Percentiles rank a stretch among this genome's conserved stretches.
These are phyloP conservation scores for Enoplosus armatus DNA, from an alignment of 2,797 vertebrate species.

Conservation along the genomic window DNA sequence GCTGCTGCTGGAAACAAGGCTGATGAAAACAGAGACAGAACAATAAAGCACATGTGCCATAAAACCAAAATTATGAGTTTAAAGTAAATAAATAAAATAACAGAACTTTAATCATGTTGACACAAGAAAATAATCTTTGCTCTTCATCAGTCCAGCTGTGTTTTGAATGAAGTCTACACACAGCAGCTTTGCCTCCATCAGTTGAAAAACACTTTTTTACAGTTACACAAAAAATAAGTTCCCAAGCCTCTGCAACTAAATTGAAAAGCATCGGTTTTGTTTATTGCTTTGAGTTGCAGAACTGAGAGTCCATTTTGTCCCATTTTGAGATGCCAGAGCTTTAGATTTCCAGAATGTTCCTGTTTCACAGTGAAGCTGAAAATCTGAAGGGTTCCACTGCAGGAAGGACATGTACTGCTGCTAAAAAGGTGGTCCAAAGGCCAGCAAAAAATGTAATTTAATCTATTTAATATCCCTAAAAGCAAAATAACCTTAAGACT, in stretches of 20 bases:
- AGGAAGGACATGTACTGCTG: not conserved
- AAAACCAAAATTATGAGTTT: too few species aligned
- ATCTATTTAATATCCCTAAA: not conserved
- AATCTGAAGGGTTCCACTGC: not conserved
- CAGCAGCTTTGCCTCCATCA: not conserved
- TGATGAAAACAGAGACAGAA: too few species aligned
- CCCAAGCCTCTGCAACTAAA: too few species aligned
- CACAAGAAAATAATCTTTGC: not conserved
- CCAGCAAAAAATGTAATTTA: not conserved
- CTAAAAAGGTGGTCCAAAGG: not conserved
- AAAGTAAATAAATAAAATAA: too few species aligned
- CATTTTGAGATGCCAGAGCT: not conserved
- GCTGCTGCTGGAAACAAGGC: too few species aligned
- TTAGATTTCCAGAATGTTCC: not conserved
- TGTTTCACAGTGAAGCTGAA: too few species aligned
- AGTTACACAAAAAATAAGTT: not conserved
- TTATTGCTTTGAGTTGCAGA: conserved; percentile 8
- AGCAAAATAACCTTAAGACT: not conserved
- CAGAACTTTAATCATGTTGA: not conserved
- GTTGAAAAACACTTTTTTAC: not conserved
- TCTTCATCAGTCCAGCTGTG: too few species aligned
- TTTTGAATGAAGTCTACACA: too few species aligned
- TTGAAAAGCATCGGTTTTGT: not conserved
- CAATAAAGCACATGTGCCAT: too few species aligned
- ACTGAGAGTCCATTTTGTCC: not conserved